Conservation (phyloP, 2,797 vertebrate genomes). For the Cercopithecus neglectus region DNA sequence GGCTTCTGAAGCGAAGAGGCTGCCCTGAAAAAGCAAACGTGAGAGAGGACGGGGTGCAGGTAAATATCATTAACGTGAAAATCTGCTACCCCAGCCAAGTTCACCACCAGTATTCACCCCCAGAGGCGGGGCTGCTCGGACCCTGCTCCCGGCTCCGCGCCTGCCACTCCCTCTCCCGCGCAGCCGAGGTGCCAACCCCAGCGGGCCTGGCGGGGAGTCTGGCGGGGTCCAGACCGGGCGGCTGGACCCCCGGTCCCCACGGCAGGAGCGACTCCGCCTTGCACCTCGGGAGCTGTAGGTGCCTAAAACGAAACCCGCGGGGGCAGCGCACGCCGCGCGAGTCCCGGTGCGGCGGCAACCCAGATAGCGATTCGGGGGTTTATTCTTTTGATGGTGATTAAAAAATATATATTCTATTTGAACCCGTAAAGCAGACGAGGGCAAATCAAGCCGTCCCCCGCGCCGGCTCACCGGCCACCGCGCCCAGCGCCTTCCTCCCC, state of each 20-base stretch:
- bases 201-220: neutral
- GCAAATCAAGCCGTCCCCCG: slow-evolving; percentile 32
- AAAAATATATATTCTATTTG: neutral
- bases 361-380: neutral
- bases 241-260: neutral
- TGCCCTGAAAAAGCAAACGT: slow-evolving; percentile 46
- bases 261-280: neutral
- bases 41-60: slow-evolving; percentile 7
- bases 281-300: slow-evolving; percentile 44
- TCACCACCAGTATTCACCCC: slow-evolving; percentile 52
- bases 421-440: slow-evolving; percentile 32
- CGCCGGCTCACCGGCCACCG: slow-evolving; percentile 46
- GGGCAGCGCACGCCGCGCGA: neutral
- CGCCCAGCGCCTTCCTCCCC: slow-evolving; percentile 33
- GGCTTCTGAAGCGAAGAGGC: slow-evolving; percentile 44
- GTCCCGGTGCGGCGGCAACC: slow-evolving; percentile 7
- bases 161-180: slow-evolving; percentile 65
- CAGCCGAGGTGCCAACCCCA: neutral
- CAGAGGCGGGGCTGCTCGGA: slow-evolving; percentile 55
- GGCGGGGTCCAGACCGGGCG: neutral
- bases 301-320: neutral
- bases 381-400: slow-evolving; percentile 57
- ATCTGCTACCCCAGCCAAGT: slow-evolving; percentile 68
- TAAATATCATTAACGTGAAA: slow-evolving; percentile 56
- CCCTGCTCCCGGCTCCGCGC: neutral